Evolutionary conservation across 2,888 invertebrate genomes (phyloP), one percentile per base, ranked within the genome.

Genomic region (Hydraecia micacea): DNA sequence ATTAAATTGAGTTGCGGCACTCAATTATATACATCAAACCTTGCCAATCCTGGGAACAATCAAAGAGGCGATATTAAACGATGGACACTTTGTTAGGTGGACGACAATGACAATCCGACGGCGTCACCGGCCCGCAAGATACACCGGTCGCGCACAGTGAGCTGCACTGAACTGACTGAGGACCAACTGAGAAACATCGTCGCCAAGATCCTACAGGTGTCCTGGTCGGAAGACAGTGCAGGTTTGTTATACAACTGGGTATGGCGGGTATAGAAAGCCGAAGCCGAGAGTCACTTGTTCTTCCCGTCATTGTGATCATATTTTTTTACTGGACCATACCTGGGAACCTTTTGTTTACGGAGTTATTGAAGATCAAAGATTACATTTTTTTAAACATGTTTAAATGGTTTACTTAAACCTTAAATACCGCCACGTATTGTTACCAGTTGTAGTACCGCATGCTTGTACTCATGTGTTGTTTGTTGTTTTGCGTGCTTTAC

Each of bases 181-280:
- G 98, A 98, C 74, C 98, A 98, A 91, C 95, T 98, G 42, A 95
- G 97, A 82, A 94, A 97, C 75, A 97, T 98, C 84, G 97, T 98
- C 70, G 98, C 98, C 3, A 97, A 98, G 90, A 97, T 98, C 77
- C 94, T 98, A 32, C 97, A 98, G 92, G 98, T 98, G 60, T 97
- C 98, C 4, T 98, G 98, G 98, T 97, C 97, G 82, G 97, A 97
- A 88, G 96, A 96, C 72, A 97, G 97, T 90, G 95, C 96, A 89
- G 97, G 97, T 93, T 91, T 89, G 88, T 87, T 21, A 73, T 15
- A 21, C 7, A n/a, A 28, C 13, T 52, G 46, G 52, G 9, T 58
- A 28, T 42, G n/a, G 21, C 18, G 11, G 58, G 18, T 11, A 2
- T 39, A 39, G 7, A 60, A 60, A 58, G 11, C n/a, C 5, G 21